Conservation (phyloP, 1,140 invertebrate species). For the Trigoniulus corallinus region DNA sequence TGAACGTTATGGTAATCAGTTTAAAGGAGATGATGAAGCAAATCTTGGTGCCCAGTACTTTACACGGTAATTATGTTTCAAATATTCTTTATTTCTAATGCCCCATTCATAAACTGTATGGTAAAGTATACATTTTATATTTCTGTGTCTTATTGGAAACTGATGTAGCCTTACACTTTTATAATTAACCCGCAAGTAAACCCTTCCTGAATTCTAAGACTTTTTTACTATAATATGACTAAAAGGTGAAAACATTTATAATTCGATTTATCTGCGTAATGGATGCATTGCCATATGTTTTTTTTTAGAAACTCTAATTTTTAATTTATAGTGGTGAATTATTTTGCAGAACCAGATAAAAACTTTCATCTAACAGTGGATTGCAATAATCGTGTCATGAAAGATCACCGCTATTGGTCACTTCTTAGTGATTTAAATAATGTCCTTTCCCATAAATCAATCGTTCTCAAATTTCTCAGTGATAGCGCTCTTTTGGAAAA, state of each 20-base stretch:
- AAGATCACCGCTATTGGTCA: slow-evolving; percentile 96
- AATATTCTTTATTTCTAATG: neutral
- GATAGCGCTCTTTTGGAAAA: slow-evolving; percentile 71
- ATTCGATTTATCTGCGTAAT: no score
- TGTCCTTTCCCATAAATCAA: slow-evolving; percentile 78
- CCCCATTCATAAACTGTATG: no score
- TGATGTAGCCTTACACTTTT: no score
- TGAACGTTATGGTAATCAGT: slow-evolving; percentile 88
- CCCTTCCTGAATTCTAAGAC: no score
- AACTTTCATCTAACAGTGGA: slow-evolving; percentile 86
- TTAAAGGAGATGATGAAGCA: slow-evolving; percentile 85
- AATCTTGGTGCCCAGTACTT: slow-evolving; percentile 66
- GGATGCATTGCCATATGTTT: no score
- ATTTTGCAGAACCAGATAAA: slow-evolving; percentile 45
- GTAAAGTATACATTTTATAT: no score
- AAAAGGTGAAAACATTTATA: no score
- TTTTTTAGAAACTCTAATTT: no score
- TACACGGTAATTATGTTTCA: slow-evolving; percentile 45
- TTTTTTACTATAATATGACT: no score
- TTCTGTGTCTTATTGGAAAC: no score
- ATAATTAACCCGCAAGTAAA: no score
- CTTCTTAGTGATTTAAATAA: slow-evolving; percentile 93
- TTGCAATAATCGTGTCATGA: slow-evolving; percentile 78
- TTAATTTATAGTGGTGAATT: no score
- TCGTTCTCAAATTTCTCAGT: slow-evolving; percentile 73